Base-by-base conservation (phyloP, 2,888 invertebrate genomes). In the Eristalinus aeneus region DNA sequence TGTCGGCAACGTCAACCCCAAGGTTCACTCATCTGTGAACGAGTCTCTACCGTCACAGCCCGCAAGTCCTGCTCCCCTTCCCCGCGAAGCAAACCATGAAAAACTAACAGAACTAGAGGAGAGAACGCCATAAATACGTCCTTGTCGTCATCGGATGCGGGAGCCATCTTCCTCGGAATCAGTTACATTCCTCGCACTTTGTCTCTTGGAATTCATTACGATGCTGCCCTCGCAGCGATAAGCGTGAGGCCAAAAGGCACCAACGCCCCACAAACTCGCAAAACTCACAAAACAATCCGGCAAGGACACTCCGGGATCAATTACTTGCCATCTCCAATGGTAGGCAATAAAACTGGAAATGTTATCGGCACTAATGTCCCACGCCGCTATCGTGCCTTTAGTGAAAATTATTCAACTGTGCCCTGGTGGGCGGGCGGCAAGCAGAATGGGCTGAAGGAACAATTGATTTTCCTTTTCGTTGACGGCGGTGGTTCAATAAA, bases 261-360 rank as follows among this genome's bases (percentile, higher is more conserved):
- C 22, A 16, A 54, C 16, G 16, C 8, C 34, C 1, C 34, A 34
- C 34, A 46, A 46, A 46, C 46, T 16, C 16, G 16, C 46, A 46
- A 16, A n/a, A 46, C 46, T 46, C 39, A 11, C 53, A 67, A 58
- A 31, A 46, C 58, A 77, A 56, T 27, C 31, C 61, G 65, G 60
- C 56, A 67, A 67, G 60, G 63, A 36, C 32, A 34, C 46, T 46
- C 27, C 20, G 10, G 68, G 68, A 74, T 80, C 80, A 74, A 80
- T 80, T 74, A 74, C 64, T 69, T 64, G 67, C 67, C 20, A 54
- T 34, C 34, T 34, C 34, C 63, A 10, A 54, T 39, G 63, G 65
- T 80, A 67, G 84, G 73, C 72, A 68, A 86, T 86, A 81, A 81
- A 86, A 69, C 46, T 58, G 8, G 63, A 54, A 79, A 74, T 71